These are phyloP conservation scores for Lasioglossum oenotherae DNA, from an alignment of 2,888 invertebrate species.

Conservation along the genomic window DNA sequence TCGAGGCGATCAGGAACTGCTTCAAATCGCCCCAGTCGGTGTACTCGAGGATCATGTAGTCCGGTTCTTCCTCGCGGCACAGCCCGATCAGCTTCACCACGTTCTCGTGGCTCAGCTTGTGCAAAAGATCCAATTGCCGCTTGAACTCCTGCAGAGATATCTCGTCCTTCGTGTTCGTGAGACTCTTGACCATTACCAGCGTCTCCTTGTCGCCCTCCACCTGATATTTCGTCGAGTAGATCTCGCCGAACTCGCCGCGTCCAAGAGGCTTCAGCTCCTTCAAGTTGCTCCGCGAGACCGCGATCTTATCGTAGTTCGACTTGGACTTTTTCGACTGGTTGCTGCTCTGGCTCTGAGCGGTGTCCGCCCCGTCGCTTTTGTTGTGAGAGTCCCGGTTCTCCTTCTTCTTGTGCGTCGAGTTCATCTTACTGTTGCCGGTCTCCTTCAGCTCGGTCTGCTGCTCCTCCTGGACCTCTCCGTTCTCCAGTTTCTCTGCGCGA, in stretches of 20 bases:
- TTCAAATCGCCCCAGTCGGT: conserved; percentile 98
- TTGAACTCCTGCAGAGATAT: conserved; percentile 92
- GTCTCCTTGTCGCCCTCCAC: conserved; percentile 84
- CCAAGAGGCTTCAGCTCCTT: conserved; percentile 88
- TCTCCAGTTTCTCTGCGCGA: conserved; percentile 80
- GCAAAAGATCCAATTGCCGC: conserved; percentile 94
- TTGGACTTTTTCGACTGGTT: conserved; percentile 88
- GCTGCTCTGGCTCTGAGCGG: conserved; percentile 87
- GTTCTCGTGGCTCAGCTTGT: conserved; percentile 92
- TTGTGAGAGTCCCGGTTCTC: conserved; percentile 86
- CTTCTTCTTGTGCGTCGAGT: conserved; percentile 73
- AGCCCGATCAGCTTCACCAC: conserved; percentile 92
- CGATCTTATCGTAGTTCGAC: conserved; percentile 90
- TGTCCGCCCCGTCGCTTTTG: conserved; percentile 89
- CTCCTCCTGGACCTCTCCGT: conserved; percentile 82
- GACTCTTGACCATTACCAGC: conserved; percentile 90
- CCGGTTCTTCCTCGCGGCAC: conserved; percentile 93
- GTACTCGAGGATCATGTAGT: conserved; percentile 95
- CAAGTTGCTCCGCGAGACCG: conserved; percentile 90
- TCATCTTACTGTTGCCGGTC: conserved; percentile 80
- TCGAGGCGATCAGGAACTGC: conserved; percentile 90
- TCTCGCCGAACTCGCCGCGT: conserved; percentile 96
- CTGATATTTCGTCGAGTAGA: conserved; percentile 90
- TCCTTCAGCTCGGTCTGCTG: conserved; percentile 85
- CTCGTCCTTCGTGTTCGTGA: conserved; percentile 92